Evolutionary conservation across 2,113 vertebrate genomes (phyloP).

Genomic region (Tringa solitaria): DNA sequence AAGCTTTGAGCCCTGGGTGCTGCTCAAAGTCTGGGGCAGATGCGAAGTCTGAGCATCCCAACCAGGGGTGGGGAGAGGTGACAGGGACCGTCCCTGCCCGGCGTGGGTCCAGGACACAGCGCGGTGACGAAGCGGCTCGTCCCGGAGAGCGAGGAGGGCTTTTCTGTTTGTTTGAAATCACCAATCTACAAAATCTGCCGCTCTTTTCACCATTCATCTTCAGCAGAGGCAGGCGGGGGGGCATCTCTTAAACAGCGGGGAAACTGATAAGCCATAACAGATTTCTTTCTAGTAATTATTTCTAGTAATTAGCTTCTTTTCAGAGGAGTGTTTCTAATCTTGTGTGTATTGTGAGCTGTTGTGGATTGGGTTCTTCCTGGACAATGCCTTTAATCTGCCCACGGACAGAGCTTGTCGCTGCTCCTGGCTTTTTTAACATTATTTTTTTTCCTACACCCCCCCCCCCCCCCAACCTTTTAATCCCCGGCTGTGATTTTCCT

Average conservation of each 20-base stretch:
- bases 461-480: neutral
- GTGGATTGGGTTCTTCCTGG: slow-evolving; percentile 4
- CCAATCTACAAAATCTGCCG: neutral
- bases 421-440: neutral
- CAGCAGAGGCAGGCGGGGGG: neutral
- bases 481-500: neutral
- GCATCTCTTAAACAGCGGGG: neutral
- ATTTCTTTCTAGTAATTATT: slow-evolving; percentile 70
- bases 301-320: slow-evolving; percentile 71
- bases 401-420: neutral
- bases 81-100: fast-evolving
- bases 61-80: neutral
- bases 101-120: neutral
- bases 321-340: slow-evolving; percentile 54
- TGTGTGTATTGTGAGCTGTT: slow-evolving; percentile 34
- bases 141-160: neutral
- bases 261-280: slow-evolving; percentile 50
- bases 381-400: slow-evolving; percentile 48
- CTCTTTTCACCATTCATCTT: neutral
- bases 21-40: too few relatives aligned
- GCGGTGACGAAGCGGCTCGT: fast-evolving
- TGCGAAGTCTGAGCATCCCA: neutral
- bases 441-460: neutral
- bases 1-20: neutral
- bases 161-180: neutral